phyloP scores from a whole-genome alignment of 2,888 invertebrate genomes.

The Cephus spinipes region DNA sequence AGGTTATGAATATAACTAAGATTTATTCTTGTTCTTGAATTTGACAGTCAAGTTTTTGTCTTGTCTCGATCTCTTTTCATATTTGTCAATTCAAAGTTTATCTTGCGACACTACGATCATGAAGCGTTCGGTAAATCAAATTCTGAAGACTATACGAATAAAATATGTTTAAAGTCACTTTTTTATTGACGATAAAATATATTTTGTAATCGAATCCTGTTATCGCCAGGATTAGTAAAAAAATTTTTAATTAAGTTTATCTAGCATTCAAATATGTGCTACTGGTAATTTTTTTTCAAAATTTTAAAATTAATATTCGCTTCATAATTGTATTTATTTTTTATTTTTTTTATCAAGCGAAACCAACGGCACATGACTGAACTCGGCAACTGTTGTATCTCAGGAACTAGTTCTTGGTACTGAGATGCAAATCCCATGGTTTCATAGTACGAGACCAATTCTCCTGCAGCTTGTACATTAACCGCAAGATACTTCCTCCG shows the following conservation, averaged over 20 bases:
- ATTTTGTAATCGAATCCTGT: not conserved
- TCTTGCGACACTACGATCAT: not conserved
- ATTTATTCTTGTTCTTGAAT: slow-evolving; percentile 9
- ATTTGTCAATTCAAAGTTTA: slow-evolving; percentile 7
- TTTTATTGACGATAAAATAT: not conserved
- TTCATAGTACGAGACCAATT: not conserved
- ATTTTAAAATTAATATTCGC: not conserved
- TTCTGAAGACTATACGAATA: too few species aligned
- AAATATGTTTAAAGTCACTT: too few species aligned
- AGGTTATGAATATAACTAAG: not conserved
- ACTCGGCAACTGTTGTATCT: not conserved
- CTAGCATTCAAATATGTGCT: accelerated
- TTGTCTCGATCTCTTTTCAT: slow-evolving; percentile 5
- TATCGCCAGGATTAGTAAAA: not conserved
- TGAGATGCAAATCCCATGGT: not conserved
- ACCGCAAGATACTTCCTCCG: not conserved
- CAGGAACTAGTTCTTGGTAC: not conserved
- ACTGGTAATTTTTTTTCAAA: not conserved
- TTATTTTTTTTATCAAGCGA: not conserved
- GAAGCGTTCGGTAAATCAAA: not conserved
- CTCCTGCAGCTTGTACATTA: not conserved
- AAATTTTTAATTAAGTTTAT: not conserved
- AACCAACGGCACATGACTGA: not conserved
- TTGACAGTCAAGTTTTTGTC: slow-evolving; percentile 13
- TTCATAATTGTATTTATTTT: not conserved